phyloP scores from a whole-genome alignment of 1,140 invertebrate species.

The Elymnias hypermnestra region DNA sequence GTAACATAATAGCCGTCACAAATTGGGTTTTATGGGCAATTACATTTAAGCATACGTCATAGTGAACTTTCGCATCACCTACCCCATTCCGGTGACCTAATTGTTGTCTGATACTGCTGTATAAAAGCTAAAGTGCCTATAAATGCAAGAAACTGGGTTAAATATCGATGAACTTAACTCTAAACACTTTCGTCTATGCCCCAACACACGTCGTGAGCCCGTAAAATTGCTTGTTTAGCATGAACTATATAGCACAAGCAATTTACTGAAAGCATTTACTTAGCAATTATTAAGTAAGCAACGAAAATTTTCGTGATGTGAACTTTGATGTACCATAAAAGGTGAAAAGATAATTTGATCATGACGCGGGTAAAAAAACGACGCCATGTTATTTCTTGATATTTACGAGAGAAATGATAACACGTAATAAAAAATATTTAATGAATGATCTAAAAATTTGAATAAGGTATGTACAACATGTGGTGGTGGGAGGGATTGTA shows the following conservation, averaged over 20 bases:
- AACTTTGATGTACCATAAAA: too few relatives aligned
- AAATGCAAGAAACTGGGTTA: conserved; percentile 70
- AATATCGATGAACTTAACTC: conserved; percentile 67
- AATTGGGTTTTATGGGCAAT: conserved; percentile 7
- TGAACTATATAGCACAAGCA: conserved; percentile 18
- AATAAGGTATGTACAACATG: too few relatives aligned
- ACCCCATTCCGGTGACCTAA: conserved; percentile 63
- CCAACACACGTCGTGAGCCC: conserved; percentile 13
- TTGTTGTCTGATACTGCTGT: conserved; percentile 59
- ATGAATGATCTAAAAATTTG: too few relatives aligned
- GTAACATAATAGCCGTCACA: background rate
- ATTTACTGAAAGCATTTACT: conserved; percentile 17
- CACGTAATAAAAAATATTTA: too few relatives aligned
- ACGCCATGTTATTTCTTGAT: too few relatives aligned
- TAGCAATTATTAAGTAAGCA: background rate
- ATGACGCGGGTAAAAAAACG: too few relatives aligned
- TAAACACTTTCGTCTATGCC: conserved; percentile 42
- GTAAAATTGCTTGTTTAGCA: conserved; percentile 37
- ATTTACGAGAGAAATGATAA: too few relatives aligned
- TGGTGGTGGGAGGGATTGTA: too few relatives aligned
- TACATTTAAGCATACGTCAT: conserved; percentile 9
- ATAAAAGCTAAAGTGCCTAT: conserved; percentile 60
- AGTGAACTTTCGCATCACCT: conserved; percentile 25
- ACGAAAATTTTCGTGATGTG: background rate
- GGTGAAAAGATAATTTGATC: too few relatives aligned